Conservation (phyloP, 2,797 vertebrate species). For the Hipposideros larvatus region DNA sequence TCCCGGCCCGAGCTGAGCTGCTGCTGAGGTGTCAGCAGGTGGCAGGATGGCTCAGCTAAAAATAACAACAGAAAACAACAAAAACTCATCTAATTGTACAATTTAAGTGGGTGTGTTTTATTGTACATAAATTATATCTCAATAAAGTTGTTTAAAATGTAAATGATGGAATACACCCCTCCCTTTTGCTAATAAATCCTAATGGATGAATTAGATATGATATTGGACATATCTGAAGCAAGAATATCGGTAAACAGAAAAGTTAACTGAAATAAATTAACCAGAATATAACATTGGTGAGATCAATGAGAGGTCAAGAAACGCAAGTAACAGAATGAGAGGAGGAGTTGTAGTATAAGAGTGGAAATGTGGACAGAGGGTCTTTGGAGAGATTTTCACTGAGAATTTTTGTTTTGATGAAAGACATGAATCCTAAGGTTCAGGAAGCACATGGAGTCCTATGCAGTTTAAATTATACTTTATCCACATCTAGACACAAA, state of each 20-base stretch:
- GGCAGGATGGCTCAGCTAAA: too few species aligned
- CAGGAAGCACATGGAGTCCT: background rate
- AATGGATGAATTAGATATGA: background rate
- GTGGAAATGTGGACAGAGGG: background rate
- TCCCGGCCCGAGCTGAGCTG: too few species aligned
- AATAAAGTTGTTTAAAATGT: constrained; percentile 39
- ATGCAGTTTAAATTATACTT: background rate
- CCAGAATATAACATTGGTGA: background rate
- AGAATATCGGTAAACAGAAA: background rate
- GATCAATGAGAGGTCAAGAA: background rate
- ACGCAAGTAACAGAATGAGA: background rate
- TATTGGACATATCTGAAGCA: background rate
- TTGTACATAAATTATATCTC: background rate
- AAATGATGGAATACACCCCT: background rate
- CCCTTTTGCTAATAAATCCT: background rate
- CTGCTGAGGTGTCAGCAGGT: too few species aligned
- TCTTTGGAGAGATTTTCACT: background rate
- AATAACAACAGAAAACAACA: too few species aligned
- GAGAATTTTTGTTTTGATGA: background rate
- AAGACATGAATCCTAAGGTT: background rate
- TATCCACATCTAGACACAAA: background rate
- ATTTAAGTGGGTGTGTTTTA: background rate
- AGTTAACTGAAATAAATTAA: background rate
- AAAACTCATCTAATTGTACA: background rate
- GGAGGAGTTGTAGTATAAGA: background rate